phyloP scores from a whole-genome alignment of 2,888 invertebrate genomes.

The Eueremaeus valkanovi region DNA sequence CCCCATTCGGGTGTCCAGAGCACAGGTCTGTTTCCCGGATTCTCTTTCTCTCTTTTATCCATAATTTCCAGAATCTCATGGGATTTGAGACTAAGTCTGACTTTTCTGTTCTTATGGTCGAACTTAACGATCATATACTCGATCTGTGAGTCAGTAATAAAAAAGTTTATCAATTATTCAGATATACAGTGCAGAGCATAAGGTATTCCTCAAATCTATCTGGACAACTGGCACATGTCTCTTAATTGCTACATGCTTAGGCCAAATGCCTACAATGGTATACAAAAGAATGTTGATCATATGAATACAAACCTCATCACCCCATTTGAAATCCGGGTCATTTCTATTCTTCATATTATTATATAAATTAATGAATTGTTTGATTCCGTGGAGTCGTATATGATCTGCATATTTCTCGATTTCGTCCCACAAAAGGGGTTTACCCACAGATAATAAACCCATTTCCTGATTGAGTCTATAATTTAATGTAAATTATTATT shows the following conservation, averaged over 20 bases:
- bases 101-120: constrained; percentile 75
- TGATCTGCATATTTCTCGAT: constrained; percentile 85
- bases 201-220: no score
- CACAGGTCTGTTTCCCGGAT: constrained; percentile 17
- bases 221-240: no score
- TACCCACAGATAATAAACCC: constrained; percentile 93
- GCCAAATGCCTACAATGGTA: no score
- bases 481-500: no score
- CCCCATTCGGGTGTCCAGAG: constrained; percentile 62
- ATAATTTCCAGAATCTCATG: constrained; percentile 70
- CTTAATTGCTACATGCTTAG: no score
- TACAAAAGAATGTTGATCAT: no score
- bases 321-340: constrained; percentile 90
- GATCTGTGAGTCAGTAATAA: constrained; percentile 59
- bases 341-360: constrained; percentile 78
- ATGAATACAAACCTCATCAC: constrained; percentile 95
- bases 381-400: constrained; percentile 88
- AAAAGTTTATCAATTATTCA: background rate
- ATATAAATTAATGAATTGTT: constrained; percentile 92
- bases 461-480: constrained; percentile 56
- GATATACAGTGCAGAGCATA: background rate
- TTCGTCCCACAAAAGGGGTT: constrained; percentile 91
- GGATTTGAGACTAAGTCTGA: constrained; percentile 80
- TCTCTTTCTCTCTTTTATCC: constrained; percentile 70
- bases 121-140: constrained; percentile 96